These are phyloP conservation scores for Ridgeia piscesae DNA, from an alignment of 1,140 invertebrate genomes.

Conservation along the genomic window DNA sequence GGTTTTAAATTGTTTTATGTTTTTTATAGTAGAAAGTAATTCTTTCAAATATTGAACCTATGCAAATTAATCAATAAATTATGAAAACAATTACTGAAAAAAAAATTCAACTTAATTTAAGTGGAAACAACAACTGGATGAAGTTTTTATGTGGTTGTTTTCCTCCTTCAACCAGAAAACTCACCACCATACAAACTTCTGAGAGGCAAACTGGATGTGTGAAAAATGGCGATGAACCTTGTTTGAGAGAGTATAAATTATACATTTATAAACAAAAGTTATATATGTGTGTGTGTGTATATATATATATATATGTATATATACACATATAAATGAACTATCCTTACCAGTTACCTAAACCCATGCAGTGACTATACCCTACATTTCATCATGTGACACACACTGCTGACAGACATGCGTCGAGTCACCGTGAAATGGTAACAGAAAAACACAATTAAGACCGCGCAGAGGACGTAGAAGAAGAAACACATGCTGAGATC, in stretches of 20 bases:
- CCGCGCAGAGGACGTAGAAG: neutral
- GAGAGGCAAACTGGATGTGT: neutral
- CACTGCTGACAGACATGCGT: neutral
- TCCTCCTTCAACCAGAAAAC: neutral
- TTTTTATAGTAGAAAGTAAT: neutral
- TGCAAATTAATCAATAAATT: neutral
- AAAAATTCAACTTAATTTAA: no score
- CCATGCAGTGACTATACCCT: neutral
- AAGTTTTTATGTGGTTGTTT: no score
- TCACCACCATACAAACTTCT: neutral
- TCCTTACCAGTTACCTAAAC: no score
- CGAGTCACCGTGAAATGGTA: neutral
- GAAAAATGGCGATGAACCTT: neutral
- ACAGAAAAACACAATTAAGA: neutral
- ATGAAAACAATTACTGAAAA: neutral
- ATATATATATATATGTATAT: no score
- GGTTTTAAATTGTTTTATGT: neutral
- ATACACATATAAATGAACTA: no score
- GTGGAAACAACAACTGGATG: no score
- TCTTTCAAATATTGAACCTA: neutral
- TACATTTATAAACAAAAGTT: neutral
- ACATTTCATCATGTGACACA: neutral
- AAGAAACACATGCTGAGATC: conserved; percentile 5
- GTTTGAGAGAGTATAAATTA: neutral
- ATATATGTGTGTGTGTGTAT: no score